These are phyloP conservation scores for Indicator maculatus DNA, from an alignment of 2,113 vertebrate species.

Conservation along the genomic window DNA sequence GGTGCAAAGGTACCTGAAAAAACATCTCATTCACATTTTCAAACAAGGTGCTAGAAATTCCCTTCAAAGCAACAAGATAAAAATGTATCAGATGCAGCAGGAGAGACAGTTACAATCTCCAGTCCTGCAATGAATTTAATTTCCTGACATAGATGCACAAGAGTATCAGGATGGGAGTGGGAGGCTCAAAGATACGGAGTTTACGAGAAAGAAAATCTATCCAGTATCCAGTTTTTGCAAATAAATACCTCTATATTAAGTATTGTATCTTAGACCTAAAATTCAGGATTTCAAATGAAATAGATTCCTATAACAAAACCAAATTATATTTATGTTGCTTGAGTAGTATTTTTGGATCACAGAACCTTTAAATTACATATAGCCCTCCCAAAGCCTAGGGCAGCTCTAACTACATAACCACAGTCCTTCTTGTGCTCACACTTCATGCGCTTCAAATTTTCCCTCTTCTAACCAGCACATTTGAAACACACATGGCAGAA, in stretches of 20 bases:
- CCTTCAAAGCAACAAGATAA: neutral
- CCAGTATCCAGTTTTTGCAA: neutral
- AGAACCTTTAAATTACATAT: neutral
- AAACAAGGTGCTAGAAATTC: constrained; percentile 1
- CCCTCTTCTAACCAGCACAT: neutral
- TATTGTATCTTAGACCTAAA: neutral
- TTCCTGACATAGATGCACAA: constrained; percentile 18
- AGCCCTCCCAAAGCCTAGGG: neutral
- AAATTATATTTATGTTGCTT: neutral
- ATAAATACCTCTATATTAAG: neutral
- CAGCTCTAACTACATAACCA: neutral
- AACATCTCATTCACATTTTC: neutral
- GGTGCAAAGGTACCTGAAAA: constrained; percentile 10
- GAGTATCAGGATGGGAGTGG: neutral
- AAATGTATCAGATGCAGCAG: neutral
- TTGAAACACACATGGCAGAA: neutral
- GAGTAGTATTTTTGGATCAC: neutral
- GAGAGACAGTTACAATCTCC: neutral
- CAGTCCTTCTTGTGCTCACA: neutral
- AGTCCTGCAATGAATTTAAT: constrained; percentile 54
- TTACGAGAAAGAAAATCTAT: neutral
- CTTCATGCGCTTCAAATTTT: neutral
- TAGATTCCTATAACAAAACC: neutral
- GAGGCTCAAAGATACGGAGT: neutral
- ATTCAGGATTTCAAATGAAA: neutral